Conservation (phyloP, 2,888 invertebrate genomes). For the Ophonus ardosiacus region DNA sequence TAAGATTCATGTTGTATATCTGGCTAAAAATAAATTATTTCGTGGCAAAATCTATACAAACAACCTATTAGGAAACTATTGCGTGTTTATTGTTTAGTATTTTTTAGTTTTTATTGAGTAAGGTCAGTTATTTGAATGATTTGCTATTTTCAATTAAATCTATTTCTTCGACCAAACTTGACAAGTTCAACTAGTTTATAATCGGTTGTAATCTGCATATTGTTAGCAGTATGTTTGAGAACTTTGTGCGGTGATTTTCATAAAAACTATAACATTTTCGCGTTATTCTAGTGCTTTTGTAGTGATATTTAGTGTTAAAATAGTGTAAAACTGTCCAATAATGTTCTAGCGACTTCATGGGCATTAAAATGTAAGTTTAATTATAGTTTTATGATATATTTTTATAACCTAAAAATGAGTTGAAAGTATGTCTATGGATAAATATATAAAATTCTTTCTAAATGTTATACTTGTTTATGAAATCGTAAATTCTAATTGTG, state of each 20-base stretch:
- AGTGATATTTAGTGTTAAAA: too few relatives aligned
- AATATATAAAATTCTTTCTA: background rate
- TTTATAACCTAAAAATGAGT: background rate
- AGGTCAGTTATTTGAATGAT: background rate
- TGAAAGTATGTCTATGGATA: background rate
- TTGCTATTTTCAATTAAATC: background rate
- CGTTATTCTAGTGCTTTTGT: too few relatives aligned
- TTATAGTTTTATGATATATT: background rate
- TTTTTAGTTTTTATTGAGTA: background rate
- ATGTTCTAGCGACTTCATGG: too few relatives aligned
- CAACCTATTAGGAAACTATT: background rate
- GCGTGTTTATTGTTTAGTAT: background rate
- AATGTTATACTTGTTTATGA: slow-evolving; percentile 5
- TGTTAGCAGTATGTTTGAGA: too few relatives aligned
- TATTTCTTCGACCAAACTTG: background rate
- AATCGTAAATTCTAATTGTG: slow-evolving; percentile 26
- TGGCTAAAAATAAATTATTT: background rate
- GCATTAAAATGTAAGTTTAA: background rate
- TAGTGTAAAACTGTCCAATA: too few relatives aligned
- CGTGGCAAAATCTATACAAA: background rate
- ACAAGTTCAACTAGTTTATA: background rate
- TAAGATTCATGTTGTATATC: background rate
- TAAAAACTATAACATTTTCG: too few relatives aligned
- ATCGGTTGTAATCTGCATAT: background rate
- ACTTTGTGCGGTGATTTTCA: too few relatives aligned